Evolutionary conservation across 2,113 vertebrate species (phyloP).

Genomic region (Anthoscopus minutus): DNA sequence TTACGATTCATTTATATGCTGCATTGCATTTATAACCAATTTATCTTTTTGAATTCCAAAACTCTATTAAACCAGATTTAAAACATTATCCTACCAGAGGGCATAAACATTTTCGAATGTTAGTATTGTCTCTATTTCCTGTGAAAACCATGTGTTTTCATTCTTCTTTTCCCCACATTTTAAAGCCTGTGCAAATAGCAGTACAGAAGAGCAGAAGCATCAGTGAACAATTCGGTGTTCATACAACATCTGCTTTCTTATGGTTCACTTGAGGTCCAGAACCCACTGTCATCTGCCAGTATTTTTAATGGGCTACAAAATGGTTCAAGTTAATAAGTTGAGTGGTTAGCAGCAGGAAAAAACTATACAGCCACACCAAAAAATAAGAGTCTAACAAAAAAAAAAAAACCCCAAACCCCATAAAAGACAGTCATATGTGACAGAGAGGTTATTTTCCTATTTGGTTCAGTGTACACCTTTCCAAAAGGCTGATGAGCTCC

Average conservation of each 20-base stretch:
- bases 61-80: constrained; percentile 4
- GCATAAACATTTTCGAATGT: constrained; percentile 17
- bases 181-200: neutral
- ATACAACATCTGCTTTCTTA: constrained; percentile 41
- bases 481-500: constrained; percentile 42
- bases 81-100: constrained; percentile 37
- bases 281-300: constrained; percentile 10
- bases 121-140: constrained; percentile 45
- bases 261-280: constrained; percentile 29
- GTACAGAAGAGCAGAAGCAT: constrained; percentile 16
- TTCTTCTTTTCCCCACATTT: constrained; percentile 16
- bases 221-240: constrained; percentile 6
- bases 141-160: constrained; percentile 43
- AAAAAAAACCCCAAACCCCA: rapidly evolving
- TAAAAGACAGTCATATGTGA: constrained; percentile 2
- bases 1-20: neutral
- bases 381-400: neutral
- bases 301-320: constrained; percentile 58
- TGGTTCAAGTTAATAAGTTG: constrained; percentile 42
- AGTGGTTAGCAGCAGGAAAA: constrained; percentile 16
- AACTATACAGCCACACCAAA: neutral
- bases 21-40: constrained; percentile 12
- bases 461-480: constrained; percentile 19
- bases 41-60: constrained; percentile 29
- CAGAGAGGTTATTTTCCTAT: constrained; percentile 9